phyloP scores from a whole-genome alignment of 64 coral and sea anemone species.

The Dendronephthya gigantea region DNA sequence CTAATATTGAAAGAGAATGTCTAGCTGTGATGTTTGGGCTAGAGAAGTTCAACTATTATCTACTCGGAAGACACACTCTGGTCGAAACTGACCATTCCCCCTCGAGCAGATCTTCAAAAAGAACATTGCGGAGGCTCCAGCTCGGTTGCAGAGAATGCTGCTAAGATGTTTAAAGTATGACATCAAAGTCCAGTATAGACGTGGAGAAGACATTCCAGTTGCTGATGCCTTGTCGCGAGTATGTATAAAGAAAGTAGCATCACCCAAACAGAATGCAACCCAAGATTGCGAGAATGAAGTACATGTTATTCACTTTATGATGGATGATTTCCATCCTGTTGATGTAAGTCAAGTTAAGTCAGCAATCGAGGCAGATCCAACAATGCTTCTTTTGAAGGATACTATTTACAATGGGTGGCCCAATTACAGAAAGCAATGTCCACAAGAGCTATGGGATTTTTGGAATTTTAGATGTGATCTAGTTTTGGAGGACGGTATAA shows the following conservation, averaged over 20 bases:
- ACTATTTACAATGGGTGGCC: not conserved
- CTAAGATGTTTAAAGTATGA: constrained; percentile 43
- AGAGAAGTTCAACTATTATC: constrained; percentile 51
- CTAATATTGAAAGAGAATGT: constrained; percentile 36
- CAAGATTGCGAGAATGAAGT: too few species aligned
- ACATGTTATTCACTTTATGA: constrained; percentile 11
- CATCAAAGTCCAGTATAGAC: constrained; percentile 26
- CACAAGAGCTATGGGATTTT: not conserved
- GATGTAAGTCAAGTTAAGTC: not conserved
- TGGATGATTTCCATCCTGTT: not conserved
- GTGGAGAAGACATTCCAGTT: constrained; percentile 28
- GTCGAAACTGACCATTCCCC: constrained; percentile 22
- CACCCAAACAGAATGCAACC: not conserved
- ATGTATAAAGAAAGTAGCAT: not conserved
- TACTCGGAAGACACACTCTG: constrained; percentile 18
- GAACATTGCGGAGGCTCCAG: constrained; percentile 35
- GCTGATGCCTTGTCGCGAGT: constrained; percentile 33
- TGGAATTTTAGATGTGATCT: constrained; percentile 16
- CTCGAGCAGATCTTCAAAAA: constrained; percentile 55
- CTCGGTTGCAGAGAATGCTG: constrained; percentile 31
- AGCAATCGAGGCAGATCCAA: not conserved
- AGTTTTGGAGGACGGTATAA: not conserved
- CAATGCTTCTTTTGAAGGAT: not conserved
- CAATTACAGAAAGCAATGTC: not conserved
- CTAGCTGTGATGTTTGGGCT: constrained; percentile 29